Base-by-base conservation (phyloP, 2,888 invertebrate species). In the Aromia moschata region DNA sequence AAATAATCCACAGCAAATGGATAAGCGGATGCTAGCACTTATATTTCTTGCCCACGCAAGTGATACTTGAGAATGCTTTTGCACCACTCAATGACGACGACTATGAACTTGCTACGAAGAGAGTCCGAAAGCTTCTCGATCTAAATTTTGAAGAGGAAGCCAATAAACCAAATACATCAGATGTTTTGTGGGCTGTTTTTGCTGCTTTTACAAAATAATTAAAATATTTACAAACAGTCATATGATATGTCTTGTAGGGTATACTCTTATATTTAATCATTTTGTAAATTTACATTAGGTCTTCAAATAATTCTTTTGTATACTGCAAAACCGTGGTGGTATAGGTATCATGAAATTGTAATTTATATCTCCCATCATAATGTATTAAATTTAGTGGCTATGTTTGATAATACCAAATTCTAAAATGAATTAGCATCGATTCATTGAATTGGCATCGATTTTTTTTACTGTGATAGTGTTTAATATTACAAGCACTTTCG, bases 121-220 rank as follows among this genome's bases (percentile, higher is more conserved):
- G 99, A 77, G 96, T 99, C 46, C 88, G 98, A 70, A 93, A 96
- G 74, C 86, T 99, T 45, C 87, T 99, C 71, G 98, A 99, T 81
- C 87, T 98, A 72, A 98, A 99, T 83, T 94, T 96, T 82, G 98
- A 99, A 81, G 90, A 92, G 43, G 98, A 99, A 83, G 91, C 95
- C 67, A 89, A 92, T 83, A 96, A 98, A 82, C 87, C 92, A 43
- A 92, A 92, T 79, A 90, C 93, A 59, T 92, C 92, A 77, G 97
- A 98, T 80, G 90, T 98, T 72, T 91, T 99, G 85, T 99, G 98
- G 98, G 97, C 98, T 53, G 98, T 99, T 60, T 97, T 99, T 83
- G 94, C 97, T 71, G 95, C 98, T 62, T 98, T 98, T 84, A 95
- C 94, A 76, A 98, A 98, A 89, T 98, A 91, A 88, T 59, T 33